These are phyloP conservation scores for Aegithalos caudatus DNA, from an alignment of 2,113 vertebrate species.

Conservation along the genomic window DNA sequence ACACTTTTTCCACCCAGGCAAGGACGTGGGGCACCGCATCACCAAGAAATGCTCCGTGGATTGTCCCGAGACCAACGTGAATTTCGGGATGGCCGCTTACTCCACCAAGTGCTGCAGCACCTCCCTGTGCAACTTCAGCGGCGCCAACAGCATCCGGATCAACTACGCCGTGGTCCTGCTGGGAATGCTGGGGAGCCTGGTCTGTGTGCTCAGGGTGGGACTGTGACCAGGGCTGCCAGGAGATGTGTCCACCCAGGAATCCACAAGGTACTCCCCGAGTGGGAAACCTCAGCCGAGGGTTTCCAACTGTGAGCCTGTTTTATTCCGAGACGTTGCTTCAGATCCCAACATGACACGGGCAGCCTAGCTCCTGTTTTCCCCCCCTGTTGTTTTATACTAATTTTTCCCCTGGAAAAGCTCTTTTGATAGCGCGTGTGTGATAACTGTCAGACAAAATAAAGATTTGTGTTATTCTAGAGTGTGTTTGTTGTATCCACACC, in stretches of 20 bases:
- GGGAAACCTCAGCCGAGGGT: neutral
- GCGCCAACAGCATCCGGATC: conserved; percentile 40
- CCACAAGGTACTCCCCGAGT: neutral
- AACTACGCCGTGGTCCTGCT: neutral
- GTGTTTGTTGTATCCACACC: neutral
- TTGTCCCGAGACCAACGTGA: neutral
- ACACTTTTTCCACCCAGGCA: neutral
- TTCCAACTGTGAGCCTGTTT: neutral
- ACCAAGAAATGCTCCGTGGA: conserved; percentile 46
- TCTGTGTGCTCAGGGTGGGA: neutral
- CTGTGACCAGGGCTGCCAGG: neutral
- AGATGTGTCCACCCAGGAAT: neutral
- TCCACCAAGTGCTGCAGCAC: conserved; percentile 48
- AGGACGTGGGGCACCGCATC: neutral
- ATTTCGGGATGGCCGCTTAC: neutral
- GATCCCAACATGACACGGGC: rapidly evolving
- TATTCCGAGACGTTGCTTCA: neutral
- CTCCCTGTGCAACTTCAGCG: conserved; percentile 48
- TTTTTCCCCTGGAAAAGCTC: neutral
- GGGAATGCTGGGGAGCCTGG: neutral
- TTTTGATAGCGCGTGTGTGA: neutral
- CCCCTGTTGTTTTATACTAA: conserved; percentile 9
- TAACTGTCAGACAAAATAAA: conserved; percentile 16
- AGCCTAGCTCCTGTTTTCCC: rapidly evolving
- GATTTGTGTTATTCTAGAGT: conserved; percentile 18